Evolutionary conservation across 1,140 invertebrate species (phyloP), one percentile per base, ranked within the genome.

Genomic region (Alviniconcha marisindica): DNA sequence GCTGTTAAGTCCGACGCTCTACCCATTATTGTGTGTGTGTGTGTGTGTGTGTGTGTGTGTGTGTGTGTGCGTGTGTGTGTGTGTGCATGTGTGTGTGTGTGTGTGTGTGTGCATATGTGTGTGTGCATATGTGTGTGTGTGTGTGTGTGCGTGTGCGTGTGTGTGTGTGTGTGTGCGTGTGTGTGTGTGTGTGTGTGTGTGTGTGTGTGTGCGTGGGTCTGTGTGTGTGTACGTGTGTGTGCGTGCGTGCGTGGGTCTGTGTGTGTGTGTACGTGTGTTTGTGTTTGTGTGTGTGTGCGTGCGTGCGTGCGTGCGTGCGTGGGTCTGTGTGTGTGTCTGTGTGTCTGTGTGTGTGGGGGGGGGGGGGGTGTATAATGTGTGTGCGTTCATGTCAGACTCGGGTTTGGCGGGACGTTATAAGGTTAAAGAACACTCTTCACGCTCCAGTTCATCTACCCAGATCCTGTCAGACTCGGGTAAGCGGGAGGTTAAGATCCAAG

Each of bases 191-290:
- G 24, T 60, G 56, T 60, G 7, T 60, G 7, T 24, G 56, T 12
- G 7, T 60, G 7, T 60, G 56, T 60, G 56, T 60, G 56, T 60
- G 56, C 28, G 56, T 60, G 56, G 18, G 56, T 60, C 15, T 60
- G 56, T 60, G 56, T 60, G 56, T 60, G 56, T 60, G 56, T 60
- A n/a, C 28, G 56, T 60, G 56, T 60, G 56, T 60, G 56, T 60
- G 28, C 28, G 56, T 60, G 56, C 28, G 56, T 60, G 56, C 28
- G n/a, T 60, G 56, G 21, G 56, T 60, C 21, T 60, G 56, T 60
- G 56, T 60, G 56, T 60, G 56, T 60, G 56, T 60, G 56, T 60
- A n/a, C 28, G 56, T 60, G 56, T 60, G 56, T 60, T 18, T 60
- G 15, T 60, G 56, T 60, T 18, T 14, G 0, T 60, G n/a, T 60